phyloP scores from a whole-genome alignment of 2,113 vertebrate species.

The Callipepla californica region DNA sequence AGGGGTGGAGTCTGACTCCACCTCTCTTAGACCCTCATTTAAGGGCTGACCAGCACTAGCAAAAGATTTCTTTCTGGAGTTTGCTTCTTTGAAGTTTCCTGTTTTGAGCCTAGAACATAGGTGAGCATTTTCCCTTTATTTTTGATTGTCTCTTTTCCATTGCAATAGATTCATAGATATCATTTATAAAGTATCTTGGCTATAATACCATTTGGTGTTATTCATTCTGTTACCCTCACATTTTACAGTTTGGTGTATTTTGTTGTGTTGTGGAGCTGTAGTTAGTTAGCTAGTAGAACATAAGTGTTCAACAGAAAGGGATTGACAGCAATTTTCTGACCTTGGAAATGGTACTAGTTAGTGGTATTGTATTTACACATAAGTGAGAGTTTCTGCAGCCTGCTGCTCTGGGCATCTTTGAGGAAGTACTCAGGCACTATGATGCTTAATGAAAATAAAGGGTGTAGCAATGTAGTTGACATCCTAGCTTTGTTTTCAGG shows the following conservation, averaged over 20 bases:
- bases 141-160: too few relatives aligned
- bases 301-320: background rate
- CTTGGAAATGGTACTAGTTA: conserved; percentile 6
- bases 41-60: too few relatives aligned
- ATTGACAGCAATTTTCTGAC: conserved; percentile 6
- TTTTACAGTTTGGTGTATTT: background rate
- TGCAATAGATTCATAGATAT: too few relatives aligned
- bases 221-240: too few relatives aligned
- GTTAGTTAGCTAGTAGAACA: background rate
- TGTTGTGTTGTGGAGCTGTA: background rate
- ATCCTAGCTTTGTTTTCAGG: background rate
- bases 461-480: background rate
- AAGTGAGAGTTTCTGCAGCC: background rate
- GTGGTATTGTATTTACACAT: background rate
- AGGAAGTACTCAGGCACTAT: rapidly evolving
- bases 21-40: too few relatives aligned
- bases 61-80: too few relatives aligned
- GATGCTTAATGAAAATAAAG: background rate
- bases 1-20: too few relatives aligned
- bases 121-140: too few relatives aligned
- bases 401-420: background rate
- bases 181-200: too few relatives aligned
- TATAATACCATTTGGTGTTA: too few relatives aligned
- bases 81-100: too few relatives aligned
- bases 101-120: too few relatives aligned